Base-by-base conservation (phyloP, 1,140 invertebrate genomes). In the Bombus balteatus region DNA sequence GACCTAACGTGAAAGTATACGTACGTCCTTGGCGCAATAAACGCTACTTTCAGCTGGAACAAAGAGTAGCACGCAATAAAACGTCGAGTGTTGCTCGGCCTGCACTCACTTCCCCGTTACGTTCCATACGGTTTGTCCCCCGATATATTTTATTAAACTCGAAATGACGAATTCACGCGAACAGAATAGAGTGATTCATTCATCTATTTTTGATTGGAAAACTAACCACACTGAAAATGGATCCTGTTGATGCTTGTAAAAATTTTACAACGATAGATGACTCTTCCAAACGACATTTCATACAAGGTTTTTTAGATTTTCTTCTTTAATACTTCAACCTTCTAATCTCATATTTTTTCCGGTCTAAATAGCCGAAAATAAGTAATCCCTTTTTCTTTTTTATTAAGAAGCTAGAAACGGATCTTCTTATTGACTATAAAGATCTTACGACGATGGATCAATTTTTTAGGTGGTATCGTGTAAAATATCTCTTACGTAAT, bases 21-120 rank as follows among this genome's bases (percentile, higher is more conserved):
- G 77, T 39, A 25, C 43, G 83, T 79, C 83, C 83, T 81, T 85
- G 83, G 77, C 22, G 39, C 70, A 39, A 80, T 79, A 85, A 83
- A 82, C 74, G 75, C 25, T 81, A 72, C 76, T 76, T 68, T 88
- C 71, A 57, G 43, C 32, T 65, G 62, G 70, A 76, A 77, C 86
- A 84, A 84, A 84, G 82, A 84, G 66, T 43, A 41, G 28, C 74
- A 22, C 34, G 74, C 65, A 70, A 78, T 83, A 83, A 83, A 83
- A 71, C 22, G 82, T 59, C 43, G 41, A 70, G 65, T 53, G 32
- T 39, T 37, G 32, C 47, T 59, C 47, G 47, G 2, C 1, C 22
- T 62, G 53, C n/a, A 39, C 81, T 74, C 57, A 28, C 71, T 82
- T 82, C 81, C 71, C 53, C 53, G 39, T 83, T 82, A 15, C 41